Base-by-base conservation (phyloP, 1,140 invertebrate species). In the Planococcus citri region DNA sequence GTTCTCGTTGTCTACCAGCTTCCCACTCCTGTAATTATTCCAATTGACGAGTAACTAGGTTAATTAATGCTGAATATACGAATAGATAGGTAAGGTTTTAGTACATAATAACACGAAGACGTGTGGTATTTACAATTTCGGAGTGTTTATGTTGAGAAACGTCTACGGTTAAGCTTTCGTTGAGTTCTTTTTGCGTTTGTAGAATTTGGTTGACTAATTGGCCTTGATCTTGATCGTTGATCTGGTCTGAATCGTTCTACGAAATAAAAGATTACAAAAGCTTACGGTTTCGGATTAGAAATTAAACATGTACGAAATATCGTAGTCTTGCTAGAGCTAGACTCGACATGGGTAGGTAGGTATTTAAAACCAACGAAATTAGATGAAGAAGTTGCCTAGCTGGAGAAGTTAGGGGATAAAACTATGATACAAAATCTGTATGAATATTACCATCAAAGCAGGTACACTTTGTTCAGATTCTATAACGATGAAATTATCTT, bases 171-270 rank as follows among this genome's bases (percentile, higher is more conserved):
- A 69, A 14, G 27, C 71, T 70, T 73, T 81, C 73, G 72, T 79
- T 80, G 27, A 86, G 75, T 75, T 87, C 85, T 73, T 85, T 86
- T 76, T 89, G 85, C 0, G 89, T 89, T 75, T 91, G 86, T 58
- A 91, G 78, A 75, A 91, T 91, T 78, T 91, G 88, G 72, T 88
- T 86, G 0, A 91, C 89, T 25, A 91, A 77, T 75, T 88, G 87
- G 3, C 89, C 88, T 75, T 88, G 86, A 72, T 84, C 78, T 21
- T 76, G 74, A 20, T 17, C 70, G 74, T 64, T 64, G 8, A 64
- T 25, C 21, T 22, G 10, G 22, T 4, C 6, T 1, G 25, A 10
- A 24, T 64, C 20, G 24, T 64, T 25, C 60, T 64, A 27, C 25
- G 24, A 64, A 64, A 64, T 17, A 9, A 22, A 17, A 22, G 57